A percentile compares a stretch with the other conserved stretches of the same genome.
These are phyloP conservation scores for Heteractis magnifica DNA, from an alignment of 92 coral and sea anemone species.

Conservation along the genomic window DNA sequence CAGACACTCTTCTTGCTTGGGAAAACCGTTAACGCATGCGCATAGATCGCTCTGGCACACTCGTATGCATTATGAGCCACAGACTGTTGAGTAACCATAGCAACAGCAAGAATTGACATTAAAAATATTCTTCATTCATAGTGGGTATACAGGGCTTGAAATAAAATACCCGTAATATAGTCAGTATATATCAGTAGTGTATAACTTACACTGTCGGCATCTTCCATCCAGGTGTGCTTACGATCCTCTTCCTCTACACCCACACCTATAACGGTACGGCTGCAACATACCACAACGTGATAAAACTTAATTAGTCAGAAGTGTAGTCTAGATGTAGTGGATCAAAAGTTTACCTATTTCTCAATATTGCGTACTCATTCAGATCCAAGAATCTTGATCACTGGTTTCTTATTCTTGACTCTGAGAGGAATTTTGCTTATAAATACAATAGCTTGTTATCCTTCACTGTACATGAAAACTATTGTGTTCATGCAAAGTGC, in stretches of 20 bases:
- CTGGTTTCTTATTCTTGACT: too few relatives aligned
- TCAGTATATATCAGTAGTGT: background rate
- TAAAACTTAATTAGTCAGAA: too few relatives aligned
- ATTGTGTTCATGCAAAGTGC: too few relatives aligned
- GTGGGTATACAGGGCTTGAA: background rate
- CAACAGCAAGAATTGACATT: background rate
- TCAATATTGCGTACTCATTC: too few relatives aligned
- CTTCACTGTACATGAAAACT: too few relatives aligned
- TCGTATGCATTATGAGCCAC: conserved; percentile 90
- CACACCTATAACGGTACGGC: conserved; percentile 89
- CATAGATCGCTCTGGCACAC: conserved; percentile 98
- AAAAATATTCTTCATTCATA: background rate
- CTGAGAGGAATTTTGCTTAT: too few relatives aligned
- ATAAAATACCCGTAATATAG: background rate
- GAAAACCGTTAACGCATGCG: conserved; percentile 95
- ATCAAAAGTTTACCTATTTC: background rate
- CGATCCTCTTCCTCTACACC: conserved; percentile 98
- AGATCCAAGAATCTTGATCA: too few relatives aligned
- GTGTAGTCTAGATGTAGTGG: too few relatives aligned
- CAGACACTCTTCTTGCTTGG: conserved; percentile 99
- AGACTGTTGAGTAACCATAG: conserved; percentile 49
- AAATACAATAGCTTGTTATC: too few relatives aligned
- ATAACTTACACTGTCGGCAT: conserved; percentile 91
- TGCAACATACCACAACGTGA: conserved; percentile 8
- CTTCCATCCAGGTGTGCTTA: conserved; percentile 99